phyloP scores from a whole-genome alignment of 2,113 vertebrate species.

The Myanophis thanlyinensis region DNA sequence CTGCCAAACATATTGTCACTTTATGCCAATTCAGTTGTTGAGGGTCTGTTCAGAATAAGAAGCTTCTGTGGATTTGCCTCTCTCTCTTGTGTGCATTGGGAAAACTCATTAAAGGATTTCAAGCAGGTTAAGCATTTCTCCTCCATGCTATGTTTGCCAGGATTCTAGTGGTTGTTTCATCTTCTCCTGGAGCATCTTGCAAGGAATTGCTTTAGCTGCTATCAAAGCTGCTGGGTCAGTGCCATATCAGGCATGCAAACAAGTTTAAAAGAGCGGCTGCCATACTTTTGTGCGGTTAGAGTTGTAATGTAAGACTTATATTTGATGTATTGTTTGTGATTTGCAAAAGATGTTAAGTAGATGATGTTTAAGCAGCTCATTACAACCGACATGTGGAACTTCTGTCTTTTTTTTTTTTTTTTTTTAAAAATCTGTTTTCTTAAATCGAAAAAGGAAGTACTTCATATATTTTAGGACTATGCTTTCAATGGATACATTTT shows the following conservation, averaged over 20 bases:
- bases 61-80: constrained; percentile 19
- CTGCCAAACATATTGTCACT: neutral
- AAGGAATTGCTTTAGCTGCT: constrained; percentile 6
- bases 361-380: neutral
- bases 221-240: neutral
- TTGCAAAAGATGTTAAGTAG: neutral
- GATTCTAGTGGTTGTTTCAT: constrained; percentile 1
- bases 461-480: neutral
- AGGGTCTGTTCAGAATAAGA: constrained; percentile 7
- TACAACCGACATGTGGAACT: neutral
- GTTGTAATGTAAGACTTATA: neutral
- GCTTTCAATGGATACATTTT: neutral
- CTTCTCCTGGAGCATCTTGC: neutral
- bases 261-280: neutral
- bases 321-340: neutral
- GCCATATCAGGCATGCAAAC: neutral
- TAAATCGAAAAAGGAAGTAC: neutral
- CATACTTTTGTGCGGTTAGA: neutral
- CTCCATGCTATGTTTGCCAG: neutral
- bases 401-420: neutral
- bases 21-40: neutral
- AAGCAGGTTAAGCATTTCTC: constrained; percentile 24
- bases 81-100: neutral
- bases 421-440: neutral
- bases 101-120: constrained; percentile 16